These are phyloP conservation scores for Calephelis virginiensis DNA, from an alignment of 1,140 invertebrate species.

Conservation along the genomic window DNA sequence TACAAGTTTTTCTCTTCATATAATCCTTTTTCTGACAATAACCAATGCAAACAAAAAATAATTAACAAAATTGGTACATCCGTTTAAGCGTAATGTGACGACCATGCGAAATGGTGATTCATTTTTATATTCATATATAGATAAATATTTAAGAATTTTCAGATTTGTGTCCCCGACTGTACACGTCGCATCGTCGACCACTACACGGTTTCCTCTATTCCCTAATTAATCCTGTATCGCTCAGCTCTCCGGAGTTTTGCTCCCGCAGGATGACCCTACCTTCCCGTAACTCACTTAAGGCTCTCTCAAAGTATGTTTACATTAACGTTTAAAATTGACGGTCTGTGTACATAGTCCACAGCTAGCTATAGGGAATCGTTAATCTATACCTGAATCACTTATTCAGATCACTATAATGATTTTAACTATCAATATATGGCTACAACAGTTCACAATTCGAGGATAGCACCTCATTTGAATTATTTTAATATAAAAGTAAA, in stretches of 20 bases:
- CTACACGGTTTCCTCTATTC: constrained; percentile 55
- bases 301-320: constrained; percentile 44
- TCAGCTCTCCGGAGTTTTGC: constrained; percentile 46
- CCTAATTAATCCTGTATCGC: constrained; percentile 70
- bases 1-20: no score
- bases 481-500: no score
- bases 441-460: no score
- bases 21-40: no score
- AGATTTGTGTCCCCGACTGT: constrained; percentile 34
- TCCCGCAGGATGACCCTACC: constrained; percentile 58
- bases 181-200: constrained; percentile 50
- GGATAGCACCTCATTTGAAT: no score
- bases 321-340: constrained; percentile 24
- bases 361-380: not conserved
- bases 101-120: no score
- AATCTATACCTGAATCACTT: constrained; percentile 13
- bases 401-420: not conserved
- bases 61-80: no score
- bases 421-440: no score
- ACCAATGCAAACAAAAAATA: no score
- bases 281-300: constrained; percentile 41
- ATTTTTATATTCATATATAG: no score
- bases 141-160: not conserved
- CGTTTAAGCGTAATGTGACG: no score
- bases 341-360: constrained; percentile 4